phyloP scores from a whole-genome alignment of 2,797 vertebrate species.

The Nannoperca obscura region DNA sequence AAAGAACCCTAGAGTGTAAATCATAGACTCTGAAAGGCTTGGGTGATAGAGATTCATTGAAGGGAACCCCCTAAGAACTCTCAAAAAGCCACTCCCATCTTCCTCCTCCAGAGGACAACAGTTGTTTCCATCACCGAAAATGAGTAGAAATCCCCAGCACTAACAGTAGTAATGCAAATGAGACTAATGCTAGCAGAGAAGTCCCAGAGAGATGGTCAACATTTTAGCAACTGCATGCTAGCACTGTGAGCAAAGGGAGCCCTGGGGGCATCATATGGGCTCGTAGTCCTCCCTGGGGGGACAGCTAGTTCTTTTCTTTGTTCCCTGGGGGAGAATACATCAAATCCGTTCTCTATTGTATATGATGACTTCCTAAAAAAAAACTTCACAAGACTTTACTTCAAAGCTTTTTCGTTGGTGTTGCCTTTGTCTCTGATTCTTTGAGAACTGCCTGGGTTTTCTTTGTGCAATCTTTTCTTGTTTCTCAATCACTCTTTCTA shows the following conservation, averaged over 20 bases:
- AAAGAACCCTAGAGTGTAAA: conserved; percentile 28
- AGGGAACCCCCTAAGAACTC: conserved; percentile 9
- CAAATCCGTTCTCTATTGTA: conserved; percentile 39
- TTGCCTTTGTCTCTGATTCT: conserved; percentile 55
- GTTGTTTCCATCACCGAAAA: conserved; percentile 39
- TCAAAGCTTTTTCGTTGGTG: conserved; percentile 60
- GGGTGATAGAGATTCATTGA: conserved; percentile 27
- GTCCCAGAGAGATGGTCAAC: conserved; percentile 45
- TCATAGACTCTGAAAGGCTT: conserved; percentile 30
- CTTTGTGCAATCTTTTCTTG: conserved; percentile 46
- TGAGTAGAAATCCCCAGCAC: conserved; percentile 9
- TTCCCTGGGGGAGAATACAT: conserved; percentile 42
- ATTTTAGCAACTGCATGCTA: conserved; percentile 52
- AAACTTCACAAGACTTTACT: conserved; percentile 53
- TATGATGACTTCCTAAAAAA: conserved; percentile 44
- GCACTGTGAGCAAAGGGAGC: conserved; percentile 41
- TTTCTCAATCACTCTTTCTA: conserved; percentile 51
- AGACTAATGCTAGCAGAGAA: conserved; percentile 54
- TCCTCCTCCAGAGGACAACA: conserved; percentile 12
- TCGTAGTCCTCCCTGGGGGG: conserved; percentile 52
- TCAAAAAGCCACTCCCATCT: background rate
- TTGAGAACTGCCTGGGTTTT: conserved; percentile 45
- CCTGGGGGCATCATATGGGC: conserved; percentile 40
- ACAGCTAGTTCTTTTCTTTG: conserved; percentile 42
- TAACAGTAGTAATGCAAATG: conserved; percentile 41